Conservation (phyloP, 2,888 invertebrate genomes). For the Bembecia ichneumoniformis region DNA sequence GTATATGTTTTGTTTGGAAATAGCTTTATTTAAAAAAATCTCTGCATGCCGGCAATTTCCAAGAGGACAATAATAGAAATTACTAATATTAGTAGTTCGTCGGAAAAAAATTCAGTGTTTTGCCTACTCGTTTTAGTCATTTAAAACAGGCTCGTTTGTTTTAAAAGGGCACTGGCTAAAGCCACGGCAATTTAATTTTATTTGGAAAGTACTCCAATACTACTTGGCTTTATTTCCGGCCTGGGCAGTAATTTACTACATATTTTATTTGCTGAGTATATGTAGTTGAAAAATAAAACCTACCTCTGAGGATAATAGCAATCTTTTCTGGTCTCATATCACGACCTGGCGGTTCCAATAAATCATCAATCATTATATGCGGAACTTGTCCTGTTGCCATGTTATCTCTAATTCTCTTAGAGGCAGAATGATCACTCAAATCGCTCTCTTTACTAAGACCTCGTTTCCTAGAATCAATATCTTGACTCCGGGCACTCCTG, state of each 20-base stretch:
- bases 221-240: background rate
- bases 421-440: constrained; percentile 16
- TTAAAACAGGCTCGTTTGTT: background rate
- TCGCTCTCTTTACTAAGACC: constrained; percentile 44
- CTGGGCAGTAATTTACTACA: background rate
- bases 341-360: constrained; percentile 85
- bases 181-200: background rate
- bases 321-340: constrained; percentile 84
- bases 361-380: constrained; percentile 83
- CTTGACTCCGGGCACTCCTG: constrained; percentile 36
- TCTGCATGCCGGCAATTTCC: no score
- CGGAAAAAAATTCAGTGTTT: no score
- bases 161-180: background rate
- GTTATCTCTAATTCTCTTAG: constrained; percentile 27
- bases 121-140: no score
- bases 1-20: no score
- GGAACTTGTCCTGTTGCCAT: constrained; percentile 38
- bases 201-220: background rate
- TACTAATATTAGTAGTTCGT: no score
- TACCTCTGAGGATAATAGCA: constrained; percentile 88
- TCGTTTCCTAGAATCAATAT: constrained; percentile 47
- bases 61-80: no score
- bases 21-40: no score
- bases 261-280: no score
- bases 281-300: constrained; percentile 6